phyloP scores from a whole-genome alignment of 1,140 invertebrate species.

The Trichonephila clavata region DNA sequence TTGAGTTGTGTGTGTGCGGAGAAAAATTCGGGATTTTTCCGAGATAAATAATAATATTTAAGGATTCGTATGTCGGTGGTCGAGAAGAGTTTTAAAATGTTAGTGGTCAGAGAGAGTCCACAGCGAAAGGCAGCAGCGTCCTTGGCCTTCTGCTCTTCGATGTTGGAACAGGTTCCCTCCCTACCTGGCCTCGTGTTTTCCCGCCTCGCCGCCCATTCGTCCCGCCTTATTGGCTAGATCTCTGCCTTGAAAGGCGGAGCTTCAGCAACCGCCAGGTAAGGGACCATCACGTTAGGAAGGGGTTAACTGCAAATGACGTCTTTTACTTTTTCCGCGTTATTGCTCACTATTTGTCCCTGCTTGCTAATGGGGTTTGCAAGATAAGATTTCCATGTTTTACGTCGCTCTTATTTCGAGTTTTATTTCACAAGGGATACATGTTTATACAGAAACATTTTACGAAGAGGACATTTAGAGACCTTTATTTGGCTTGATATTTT shows the following conservation, averaged over 20 bases:
- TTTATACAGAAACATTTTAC: too few species aligned
- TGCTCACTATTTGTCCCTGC: too few species aligned
- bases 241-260: slow-evolving; percentile 38
- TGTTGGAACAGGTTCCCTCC: slow-evolving; percentile 48
- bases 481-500: too few species aligned
- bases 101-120: slow-evolving; percentile 16
- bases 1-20: too few species aligned
- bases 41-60: too few species aligned
- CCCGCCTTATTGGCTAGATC: slow-evolving; percentile 43
- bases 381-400: too few species aligned
- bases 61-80: background rate
- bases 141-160: slow-evolving; percentile 63
- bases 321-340: background rate
- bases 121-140: slow-evolving; percentile 30
- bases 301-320: background rate
- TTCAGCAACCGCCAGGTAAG: slow-evolving; percentile 49
- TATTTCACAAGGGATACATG: too few species aligned
- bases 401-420: too few species aligned
- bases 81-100: background rate
- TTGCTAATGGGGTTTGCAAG: too few species aligned
- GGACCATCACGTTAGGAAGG: slow-evolving; percentile 7
- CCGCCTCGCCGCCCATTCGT: slow-evolving; percentile 34
- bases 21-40: too few species aligned
- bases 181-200: slow-evolving; percentile 57
- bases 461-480: too few species aligned